phyloP scores from a whole-genome alignment of 2,797 vertebrate genomes.

The Molossus molossus region DNA sequence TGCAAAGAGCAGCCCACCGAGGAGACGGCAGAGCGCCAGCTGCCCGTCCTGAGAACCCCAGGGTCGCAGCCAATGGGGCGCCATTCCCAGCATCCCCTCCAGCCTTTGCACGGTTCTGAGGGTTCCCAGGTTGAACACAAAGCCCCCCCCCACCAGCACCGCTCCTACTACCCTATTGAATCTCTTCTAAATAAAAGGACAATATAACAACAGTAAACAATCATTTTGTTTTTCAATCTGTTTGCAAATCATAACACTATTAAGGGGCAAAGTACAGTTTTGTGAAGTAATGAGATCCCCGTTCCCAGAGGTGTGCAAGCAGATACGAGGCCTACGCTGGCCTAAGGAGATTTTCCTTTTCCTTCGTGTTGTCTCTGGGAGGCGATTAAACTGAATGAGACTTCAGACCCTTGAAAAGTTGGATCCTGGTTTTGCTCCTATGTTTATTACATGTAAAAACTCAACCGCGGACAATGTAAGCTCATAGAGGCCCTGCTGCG shows the following conservation, averaged over 20 bases:
- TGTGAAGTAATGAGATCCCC: not conserved
- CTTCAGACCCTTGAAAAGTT: not conserved
- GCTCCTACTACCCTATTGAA: not conserved
- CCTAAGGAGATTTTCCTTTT: not conserved
- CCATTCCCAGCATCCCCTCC: not conserved
- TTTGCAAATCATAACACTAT: not conserved
- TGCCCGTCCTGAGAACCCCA: not conserved
- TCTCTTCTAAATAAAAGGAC: constrained; percentile 46
- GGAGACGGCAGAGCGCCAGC: accelerated
- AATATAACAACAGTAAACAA: not conserved
- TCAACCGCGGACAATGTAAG: not conserved
- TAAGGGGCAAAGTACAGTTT: not conserved
- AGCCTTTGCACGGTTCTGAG: not conserved
- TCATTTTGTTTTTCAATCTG: not conserved
- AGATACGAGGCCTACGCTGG: not conserved
- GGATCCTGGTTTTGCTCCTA: not conserved
- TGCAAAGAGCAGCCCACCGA: accelerated
- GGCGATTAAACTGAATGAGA: not conserved
- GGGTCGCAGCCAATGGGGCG: too few species aligned
- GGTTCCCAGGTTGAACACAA: not conserved
- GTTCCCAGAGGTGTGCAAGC: not conserved
- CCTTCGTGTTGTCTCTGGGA: not conserved
- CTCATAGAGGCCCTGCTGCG: not conserved
- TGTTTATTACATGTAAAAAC: not conserved
- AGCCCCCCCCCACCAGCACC: not conserved